phyloP scores from a whole-genome alignment of 2,113 vertebrate species.

The Sinosuthora webbiana region DNA sequence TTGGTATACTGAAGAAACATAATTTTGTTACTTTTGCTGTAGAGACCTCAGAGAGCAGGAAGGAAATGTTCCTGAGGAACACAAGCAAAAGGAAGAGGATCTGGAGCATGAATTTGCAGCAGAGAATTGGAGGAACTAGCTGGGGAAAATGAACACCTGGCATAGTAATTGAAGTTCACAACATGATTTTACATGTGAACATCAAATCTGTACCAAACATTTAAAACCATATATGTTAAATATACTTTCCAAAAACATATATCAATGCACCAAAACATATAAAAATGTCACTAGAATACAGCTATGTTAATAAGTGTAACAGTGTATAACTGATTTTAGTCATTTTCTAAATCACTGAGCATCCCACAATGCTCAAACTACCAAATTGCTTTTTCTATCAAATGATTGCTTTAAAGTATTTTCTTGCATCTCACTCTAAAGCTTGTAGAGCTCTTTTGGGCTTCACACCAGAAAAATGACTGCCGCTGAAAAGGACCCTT shows the following conservation, averaged over 20 bases:
- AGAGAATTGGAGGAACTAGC: conserved; percentile 56
- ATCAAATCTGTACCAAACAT: background rate
- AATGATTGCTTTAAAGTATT: background rate
- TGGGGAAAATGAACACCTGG: conserved; percentile 23
- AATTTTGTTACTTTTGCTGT: background rate
- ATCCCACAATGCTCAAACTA: background rate
- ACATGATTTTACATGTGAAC: background rate
- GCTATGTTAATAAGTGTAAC: background rate
- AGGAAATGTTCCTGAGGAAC: conserved; percentile 18
- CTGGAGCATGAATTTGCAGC: background rate
- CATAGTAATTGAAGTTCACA: background rate
- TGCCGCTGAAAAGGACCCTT: background rate
- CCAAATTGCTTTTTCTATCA: background rate
- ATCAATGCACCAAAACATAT: background rate
- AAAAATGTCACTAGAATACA: background rate
- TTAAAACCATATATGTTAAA: background rate
- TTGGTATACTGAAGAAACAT: background rate
- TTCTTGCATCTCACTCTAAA: background rate
- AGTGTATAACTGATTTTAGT: background rate
- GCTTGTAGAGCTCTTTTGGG: background rate
- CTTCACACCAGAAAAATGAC: background rate
- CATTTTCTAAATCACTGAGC: background rate
- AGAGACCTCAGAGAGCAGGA: background rate
- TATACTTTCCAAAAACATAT: background rate
- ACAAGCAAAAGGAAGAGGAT: background rate